Base-by-base conservation (phyloP, 2,113 vertebrate genomes). In the Balaeniceps rex region DNA sequence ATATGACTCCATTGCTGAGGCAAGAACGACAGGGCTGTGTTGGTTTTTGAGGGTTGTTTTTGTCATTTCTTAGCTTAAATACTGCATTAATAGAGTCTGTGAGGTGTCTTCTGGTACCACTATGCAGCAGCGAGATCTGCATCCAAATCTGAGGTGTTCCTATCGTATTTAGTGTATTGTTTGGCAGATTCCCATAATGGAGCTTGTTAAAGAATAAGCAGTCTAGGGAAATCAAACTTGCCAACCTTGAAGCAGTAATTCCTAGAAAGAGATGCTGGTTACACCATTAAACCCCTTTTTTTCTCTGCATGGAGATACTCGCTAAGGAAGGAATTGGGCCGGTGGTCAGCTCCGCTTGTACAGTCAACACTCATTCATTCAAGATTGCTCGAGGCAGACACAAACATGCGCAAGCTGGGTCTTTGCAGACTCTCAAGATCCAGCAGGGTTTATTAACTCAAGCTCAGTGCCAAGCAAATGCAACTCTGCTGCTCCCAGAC, bases 381-480 rank as follows among this genome's bases (percentile, higher is more conserved):
- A 34, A 14, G 38, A 61, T 91, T n/a, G 8, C 36, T 65, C 34
- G 24, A 33, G 81, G 71, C 28, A 90, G 70, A 80, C n/a, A 40
- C 24, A 87, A 85, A 61, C 66, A 12, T 38, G 28, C 40, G 77
- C 22, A 22, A 28, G 23, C 70, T 3, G 17, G 22, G 78, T 85
- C 70, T 49, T 76, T 94, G 74, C 84, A 65, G 65, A 7, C 89
- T 94, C 69, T 84, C 29, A 55, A 6, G 52, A 85, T 60, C 14
- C 52, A 78, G 47, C 61, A 87, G 78, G 16, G 65, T 90, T 93
- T 90, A 76, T 91, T 85, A 83, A 52, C 78, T 68, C 8, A 0
- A 70, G 87, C 81, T 83, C 21, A 14, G 40, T 82, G 89, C 90
- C 90, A 93, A 91, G 57, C n/a, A 82, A 68, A 79, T 8, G 28